Base-by-base conservation (phyloP, 2,888 invertebrate genomes). In the Cheilosia urbana region DNA sequence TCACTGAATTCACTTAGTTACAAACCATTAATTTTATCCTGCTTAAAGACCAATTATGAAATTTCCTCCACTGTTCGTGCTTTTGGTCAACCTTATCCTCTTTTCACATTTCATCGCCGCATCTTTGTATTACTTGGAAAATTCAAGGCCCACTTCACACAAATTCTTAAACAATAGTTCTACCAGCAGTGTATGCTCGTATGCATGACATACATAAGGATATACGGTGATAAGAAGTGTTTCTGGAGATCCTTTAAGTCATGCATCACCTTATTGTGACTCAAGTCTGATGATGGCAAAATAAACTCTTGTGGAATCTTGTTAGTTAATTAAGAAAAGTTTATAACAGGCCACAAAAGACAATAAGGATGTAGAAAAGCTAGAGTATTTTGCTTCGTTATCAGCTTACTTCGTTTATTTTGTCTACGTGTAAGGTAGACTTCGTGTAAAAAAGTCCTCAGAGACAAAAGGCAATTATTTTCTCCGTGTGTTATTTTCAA, bases 251-350 rank as follows among this genome's bases (percentile, higher is more conserved):
- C 27, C 55, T 57, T 79, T 51, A 30, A 72, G 51, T 72, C 15
- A 45, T 66, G 51, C 40, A 57, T 21, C 47, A 19, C 55, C 60
- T 51, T 49, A 72, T 51, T 19, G 63, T 63, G 21, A 21, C 58
- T 42, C 21, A 57, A 37, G 34, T 24, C 51, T 49, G 49, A 66
- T 51, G 58, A 63, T 60, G 58, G 53, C 21, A 45, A 55, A 60
- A 45, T 47, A 68, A 60, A 73, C 49, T 30, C 63, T 57, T 60
- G 34, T 24, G 57, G 60, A 37, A 63, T 47, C 45, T 63, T 80
- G 47, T 68, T 68, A 80, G 75, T 68, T 80, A 75, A 75, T 80
- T 80, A 75, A 63, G 68, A 75, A 75, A 80, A 68, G 55, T 75
- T 65, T 72, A 45, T 51, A 65, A 72, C 65, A 57, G 30, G 65